Evolutionary conservation across 2,888 invertebrate genomes (phyloP).

Genomic region (Apodemia duryi): DNA sequence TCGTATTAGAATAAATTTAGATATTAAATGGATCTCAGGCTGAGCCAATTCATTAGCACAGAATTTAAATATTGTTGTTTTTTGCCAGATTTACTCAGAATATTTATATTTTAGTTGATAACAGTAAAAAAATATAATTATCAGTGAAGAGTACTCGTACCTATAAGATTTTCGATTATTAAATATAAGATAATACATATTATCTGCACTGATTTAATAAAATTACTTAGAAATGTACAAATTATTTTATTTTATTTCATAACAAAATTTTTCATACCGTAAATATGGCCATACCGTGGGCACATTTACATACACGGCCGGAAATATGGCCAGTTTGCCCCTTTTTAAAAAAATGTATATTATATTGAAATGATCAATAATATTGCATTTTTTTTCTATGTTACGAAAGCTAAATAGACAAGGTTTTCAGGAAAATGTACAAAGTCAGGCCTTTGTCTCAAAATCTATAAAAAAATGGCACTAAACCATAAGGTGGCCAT

Average conservation of each 20-base stretch:
- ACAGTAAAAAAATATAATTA: constrained; percentile 5
- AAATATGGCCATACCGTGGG: constrained; percentile 5
- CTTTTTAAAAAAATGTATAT: constrained; percentile 6
- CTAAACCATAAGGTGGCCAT: constrained; percentile 16
- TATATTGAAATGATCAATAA: background rate
- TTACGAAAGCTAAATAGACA: background rate
- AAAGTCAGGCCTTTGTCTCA: constrained; percentile 4
- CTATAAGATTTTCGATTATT: constrained; percentile 1
- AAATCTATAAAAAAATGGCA: background rate
- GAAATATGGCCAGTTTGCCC: constrained; percentile 9
- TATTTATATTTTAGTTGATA: background rate
- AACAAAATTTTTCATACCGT: constrained; percentile 10
- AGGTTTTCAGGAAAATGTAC: background rate
- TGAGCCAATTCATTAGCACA: constrained; percentile 3
- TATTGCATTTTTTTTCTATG: constrained; percentile 2
- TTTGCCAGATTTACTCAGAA: background rate
- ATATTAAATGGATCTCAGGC: constrained; percentile 4
- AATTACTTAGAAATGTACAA: constrained; percentile 2
- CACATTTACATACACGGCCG: constrained; percentile 5
- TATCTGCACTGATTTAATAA: background rate
- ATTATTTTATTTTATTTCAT: background rate
- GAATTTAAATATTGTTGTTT: background rate
- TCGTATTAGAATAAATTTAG: background rate
- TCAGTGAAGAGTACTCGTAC: background rate
- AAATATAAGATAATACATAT: background rate